These are phyloP conservation scores for Therioaphis trifolii DNA, from an alignment of 2,888 invertebrate genomes.

Conservation along the genomic window DNA sequence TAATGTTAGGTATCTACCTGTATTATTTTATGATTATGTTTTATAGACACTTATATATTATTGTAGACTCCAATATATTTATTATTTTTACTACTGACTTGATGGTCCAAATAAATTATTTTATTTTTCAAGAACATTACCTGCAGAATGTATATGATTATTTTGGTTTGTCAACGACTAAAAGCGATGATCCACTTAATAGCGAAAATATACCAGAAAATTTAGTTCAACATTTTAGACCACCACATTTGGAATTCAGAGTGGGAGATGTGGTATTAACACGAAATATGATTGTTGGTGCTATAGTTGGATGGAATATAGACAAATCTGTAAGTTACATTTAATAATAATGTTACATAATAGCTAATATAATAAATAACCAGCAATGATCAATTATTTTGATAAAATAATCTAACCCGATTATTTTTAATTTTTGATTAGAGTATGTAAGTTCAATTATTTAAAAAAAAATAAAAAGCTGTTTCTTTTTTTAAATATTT, in stretches of 20 bases:
- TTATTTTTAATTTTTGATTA: too few relatives aligned
- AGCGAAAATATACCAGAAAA: not conserved
- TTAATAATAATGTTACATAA: not conserved
- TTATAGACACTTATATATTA: too few relatives aligned
- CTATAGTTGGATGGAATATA: conserved; percentile 37
- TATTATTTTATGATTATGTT: too few relatives aligned
- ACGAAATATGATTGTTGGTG: not conserved
- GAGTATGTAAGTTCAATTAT: too few relatives aligned
- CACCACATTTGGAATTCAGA: conserved; percentile 39
- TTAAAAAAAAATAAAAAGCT: too few relatives aligned
- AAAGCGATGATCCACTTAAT: not conserved
- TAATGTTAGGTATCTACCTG: too few relatives aligned
- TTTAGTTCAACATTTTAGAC: conserved; percentile 28
- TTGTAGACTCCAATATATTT: too few relatives aligned
- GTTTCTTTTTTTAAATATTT: too few relatives aligned
- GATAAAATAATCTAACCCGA: too few relatives aligned
- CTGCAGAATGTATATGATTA: not conserved
- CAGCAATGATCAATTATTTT: not conserved
- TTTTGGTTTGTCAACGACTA: not conserved
- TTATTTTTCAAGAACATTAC: conserved; percentile 3
- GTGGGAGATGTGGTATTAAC: conserved; percentile 32
- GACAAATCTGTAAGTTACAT: conserved; percentile 2
- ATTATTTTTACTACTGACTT: too few relatives aligned
- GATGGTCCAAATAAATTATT: not conserved
- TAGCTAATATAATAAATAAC: not conserved